Percentiles rank a stretch among this genome's conserved stretches.
Conservation (phyloP, 2,797 vertebrate species). For the Lutjanus argentimaculatus region DNA sequence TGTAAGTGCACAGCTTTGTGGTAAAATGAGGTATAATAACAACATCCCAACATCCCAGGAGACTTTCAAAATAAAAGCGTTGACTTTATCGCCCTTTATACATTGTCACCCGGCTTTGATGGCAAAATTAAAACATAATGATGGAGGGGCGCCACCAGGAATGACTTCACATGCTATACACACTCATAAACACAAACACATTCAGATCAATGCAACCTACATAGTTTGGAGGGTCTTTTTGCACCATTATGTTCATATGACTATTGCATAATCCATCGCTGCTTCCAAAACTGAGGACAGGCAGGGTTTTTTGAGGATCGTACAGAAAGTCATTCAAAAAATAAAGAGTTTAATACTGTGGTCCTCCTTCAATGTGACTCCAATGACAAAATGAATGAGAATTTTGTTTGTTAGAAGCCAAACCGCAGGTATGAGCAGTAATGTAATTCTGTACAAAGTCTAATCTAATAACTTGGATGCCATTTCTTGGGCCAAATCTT, state of each 20-base stretch:
- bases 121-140: too few species aligned
- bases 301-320: not conserved
- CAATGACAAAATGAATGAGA: not conserved
- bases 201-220: not conserved
- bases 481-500: not conserved
- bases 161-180: not conserved
- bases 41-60: too few species aligned
- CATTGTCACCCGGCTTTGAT: too few species aligned
- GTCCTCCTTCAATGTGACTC: slow-evolving; percentile 1
- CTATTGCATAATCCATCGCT: not conserved
- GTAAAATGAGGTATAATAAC: too few species aligned
- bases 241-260: not conserved
- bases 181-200: not conserved
- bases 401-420: not conserved
- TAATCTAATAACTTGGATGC: not conserved
- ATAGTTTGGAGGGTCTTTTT: not conserved
- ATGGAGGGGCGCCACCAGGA: too few species aligned
- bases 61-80: too few species aligned
- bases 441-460: not conserved
- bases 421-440: not conserved
- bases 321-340: not conserved
- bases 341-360: not conserved
- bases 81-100: too few species aligned
- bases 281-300: not conserved
- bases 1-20: too few species aligned